Evolutionary conservation across 2,888 invertebrate genomes (phyloP).

Genomic region (Globia sparganii): DNA sequence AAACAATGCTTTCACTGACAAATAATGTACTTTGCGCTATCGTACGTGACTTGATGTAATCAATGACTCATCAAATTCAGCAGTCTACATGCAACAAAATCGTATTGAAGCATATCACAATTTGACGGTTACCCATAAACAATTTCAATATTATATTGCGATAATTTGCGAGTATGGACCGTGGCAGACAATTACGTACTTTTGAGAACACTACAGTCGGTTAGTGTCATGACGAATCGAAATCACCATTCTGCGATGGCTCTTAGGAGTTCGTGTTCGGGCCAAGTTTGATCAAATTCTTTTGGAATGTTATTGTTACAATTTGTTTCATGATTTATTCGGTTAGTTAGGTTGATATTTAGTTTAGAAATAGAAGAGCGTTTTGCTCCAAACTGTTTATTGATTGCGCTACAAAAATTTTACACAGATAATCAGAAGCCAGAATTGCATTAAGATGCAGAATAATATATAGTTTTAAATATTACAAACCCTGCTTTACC

Average conservation of each 20-base stretch:
- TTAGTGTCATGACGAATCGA: conserved; percentile 82
- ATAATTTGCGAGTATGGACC: conserved; percentile 76
- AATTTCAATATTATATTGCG: conserved; percentile 72
- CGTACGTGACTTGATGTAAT: conserved; percentile 16
- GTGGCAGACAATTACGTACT: conserved; percentile 71
- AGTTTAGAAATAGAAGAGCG: background rate
- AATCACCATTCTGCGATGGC: conserved; percentile 76
- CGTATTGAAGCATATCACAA: conserved; percentile 67
- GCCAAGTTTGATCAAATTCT: conserved; percentile 64
- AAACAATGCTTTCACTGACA: conserved; percentile 20
- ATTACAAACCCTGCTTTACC: conserved; percentile 19
- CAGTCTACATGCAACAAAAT: conserved; percentile 55
- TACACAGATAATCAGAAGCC: background rate
- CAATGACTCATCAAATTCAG: conserved; percentile 42
- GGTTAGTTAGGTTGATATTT: conserved; percentile 36
- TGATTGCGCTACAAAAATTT: background rate
- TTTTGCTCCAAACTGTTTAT: background rate
- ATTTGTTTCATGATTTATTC: conserved; percentile 32
- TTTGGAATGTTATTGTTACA: conserved; percentile 45
- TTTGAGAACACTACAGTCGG: conserved; percentile 74
- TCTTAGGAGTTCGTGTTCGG: conserved; percentile 69
- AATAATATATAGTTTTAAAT: conserved; percentile 12
- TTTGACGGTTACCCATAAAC: conserved; percentile 65
- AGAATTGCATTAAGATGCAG: background rate
- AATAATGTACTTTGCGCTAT: conserved; percentile 8